Evolutionary conservation across 2,113 vertebrate genomes (phyloP).

Genomic region (Dascyllus trimaculatus): DNA sequence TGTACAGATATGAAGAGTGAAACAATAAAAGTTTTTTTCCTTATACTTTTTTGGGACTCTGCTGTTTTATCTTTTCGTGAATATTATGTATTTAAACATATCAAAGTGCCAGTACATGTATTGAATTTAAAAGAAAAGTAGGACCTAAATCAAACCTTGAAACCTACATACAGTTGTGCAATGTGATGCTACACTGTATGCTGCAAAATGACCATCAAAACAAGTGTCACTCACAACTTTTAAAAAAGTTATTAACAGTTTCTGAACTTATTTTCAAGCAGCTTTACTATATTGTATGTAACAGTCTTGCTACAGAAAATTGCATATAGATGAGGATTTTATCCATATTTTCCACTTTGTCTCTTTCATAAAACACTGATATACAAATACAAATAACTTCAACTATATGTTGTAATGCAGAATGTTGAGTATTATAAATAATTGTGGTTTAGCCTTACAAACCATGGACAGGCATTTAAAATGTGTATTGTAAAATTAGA

Average conservation of each 20-base stretch:
- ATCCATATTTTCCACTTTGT: neutral
- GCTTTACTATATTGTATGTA: neutral
- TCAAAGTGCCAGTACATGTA: neutral
- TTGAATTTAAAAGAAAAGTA: neutral
- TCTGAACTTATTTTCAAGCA: neutral
- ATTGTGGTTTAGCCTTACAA: neutral
- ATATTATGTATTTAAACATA: too few species aligned
- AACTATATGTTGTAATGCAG: neutral
- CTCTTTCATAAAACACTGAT: neutral
- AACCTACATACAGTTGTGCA: too few species aligned
- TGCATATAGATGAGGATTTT: neutral
- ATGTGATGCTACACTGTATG: too few species aligned
- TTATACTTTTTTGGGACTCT: constrained; percentile 70
- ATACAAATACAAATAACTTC: neutral
- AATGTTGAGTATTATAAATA: neutral
- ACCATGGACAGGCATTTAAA: too few species aligned
- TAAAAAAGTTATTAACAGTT: neutral
- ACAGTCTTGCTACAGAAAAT: neutral
- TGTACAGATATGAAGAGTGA: constrained; percentile 99
- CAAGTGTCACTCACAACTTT: too few species aligned
- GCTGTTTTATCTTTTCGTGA: constrained; percentile 23
- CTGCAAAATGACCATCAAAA: neutral
- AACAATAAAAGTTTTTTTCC: constrained; percentile 92
- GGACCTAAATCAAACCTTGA: neutral
- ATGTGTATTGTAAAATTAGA: too few species aligned